Percentiles rank a stretch among this genome's conserved stretches.
phyloP scores from a whole-genome alignment of 2,888 invertebrate species.

The Lymantria dispar region DNA sequence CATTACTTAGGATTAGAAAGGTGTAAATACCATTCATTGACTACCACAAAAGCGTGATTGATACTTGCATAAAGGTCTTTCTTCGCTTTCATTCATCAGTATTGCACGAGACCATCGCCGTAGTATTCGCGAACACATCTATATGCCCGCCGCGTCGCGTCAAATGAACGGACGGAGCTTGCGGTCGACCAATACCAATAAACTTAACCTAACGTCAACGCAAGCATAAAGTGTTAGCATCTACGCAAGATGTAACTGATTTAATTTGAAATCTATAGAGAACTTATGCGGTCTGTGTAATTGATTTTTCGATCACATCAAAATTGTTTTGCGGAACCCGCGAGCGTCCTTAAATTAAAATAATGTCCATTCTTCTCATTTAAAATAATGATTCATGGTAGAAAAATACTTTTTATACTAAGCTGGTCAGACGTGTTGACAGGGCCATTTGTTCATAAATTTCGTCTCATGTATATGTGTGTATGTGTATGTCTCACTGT shows the following conservation, averaged over 20 bases:
- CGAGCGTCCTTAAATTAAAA: too few species aligned
- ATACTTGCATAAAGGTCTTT: conserved; percentile 28
- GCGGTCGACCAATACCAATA: conserved; percentile 71
- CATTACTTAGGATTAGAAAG: too few species aligned
- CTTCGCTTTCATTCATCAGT: conserved; percentile 70
- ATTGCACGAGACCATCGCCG: conserved; percentile 45
- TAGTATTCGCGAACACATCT: conserved; percentile 67
- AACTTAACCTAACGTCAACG: conserved; percentile 54
- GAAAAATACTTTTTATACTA: too few species aligned
- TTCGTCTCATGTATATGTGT: too few species aligned
- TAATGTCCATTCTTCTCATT: too few species aligned
- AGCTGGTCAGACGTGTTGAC: too few species aligned
- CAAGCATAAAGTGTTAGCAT: conserved; percentile 48
- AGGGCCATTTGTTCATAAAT: too few species aligned
- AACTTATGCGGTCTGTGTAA: neutral
- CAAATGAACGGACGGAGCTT: conserved; percentile 78
- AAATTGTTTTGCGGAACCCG: too few species aligned
- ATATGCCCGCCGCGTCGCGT: conserved; percentile 76
- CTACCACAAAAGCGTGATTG: conserved; percentile 2
- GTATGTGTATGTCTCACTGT: too few species aligned
- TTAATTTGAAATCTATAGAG: conserved; percentile 15
- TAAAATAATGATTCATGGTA: too few species aligned
- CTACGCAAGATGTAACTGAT: conserved; percentile 59
- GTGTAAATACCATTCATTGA: neutral
- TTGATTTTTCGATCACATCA: neutral